Percentiles rank a stretch among this genome's conserved stretches.
Conservation (phyloP, 2,113 vertebrate species). For the Aix galericulata region DNA sequence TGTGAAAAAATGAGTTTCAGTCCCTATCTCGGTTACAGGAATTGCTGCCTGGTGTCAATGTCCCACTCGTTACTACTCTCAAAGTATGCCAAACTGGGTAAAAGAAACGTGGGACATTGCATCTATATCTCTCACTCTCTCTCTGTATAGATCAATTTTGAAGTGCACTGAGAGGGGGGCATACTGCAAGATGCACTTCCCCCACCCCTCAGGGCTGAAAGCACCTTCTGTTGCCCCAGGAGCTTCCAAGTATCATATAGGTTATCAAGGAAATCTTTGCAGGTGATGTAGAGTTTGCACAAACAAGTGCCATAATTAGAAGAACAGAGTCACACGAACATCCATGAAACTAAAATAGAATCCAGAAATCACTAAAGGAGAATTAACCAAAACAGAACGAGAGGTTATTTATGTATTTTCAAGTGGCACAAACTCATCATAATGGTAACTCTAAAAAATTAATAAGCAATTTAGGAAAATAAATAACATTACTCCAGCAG, state of each 20-base stretch:
- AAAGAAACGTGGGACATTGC: neutral
- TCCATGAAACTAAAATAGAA: neutral
- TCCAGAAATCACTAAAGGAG: neutral
- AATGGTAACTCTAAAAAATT: neutral
- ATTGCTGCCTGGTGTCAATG: neutral
- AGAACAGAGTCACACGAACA: neutral
- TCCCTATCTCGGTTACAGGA: neutral
- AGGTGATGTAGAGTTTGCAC: neutral
- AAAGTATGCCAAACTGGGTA: neutral
- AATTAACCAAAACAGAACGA: neutral
- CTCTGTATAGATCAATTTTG: neutral
- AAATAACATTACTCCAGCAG: neutral
- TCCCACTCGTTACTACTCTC: neutral
- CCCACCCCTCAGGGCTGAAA: neutral
- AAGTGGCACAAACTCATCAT: neutral
- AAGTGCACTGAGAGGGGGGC: neutral
- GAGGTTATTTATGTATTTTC: neutral
- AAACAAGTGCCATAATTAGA: neutral
- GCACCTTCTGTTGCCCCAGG: neutral
- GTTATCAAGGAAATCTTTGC: neutral
- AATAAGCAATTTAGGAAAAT: neutral
- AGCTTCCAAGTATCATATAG: neutral
- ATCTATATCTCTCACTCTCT: neutral
- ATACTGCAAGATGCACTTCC: neutral
- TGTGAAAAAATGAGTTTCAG: neutral